Base-by-base conservation (phyloP, 2,888 invertebrate species). In the Xanthorhoe designata region DNA sequence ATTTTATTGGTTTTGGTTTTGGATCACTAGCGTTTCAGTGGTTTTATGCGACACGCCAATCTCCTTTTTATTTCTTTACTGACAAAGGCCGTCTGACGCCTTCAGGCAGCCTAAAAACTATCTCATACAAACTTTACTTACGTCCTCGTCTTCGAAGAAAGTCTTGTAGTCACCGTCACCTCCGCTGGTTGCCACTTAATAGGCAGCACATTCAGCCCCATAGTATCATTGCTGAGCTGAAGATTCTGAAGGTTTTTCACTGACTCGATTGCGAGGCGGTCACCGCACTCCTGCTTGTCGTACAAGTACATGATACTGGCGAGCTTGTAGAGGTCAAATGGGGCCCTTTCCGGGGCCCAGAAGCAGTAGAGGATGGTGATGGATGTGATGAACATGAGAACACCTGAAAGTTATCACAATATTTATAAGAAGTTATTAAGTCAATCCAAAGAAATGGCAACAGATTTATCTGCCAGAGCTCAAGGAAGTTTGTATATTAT, bases 271-370 rank as follows among this genome's bases (percentile, higher is more conserved):
- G 71, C 69, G 1, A 71, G 61, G 1, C 83, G 61, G 1, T 81
- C 75, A 0, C 83, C 84, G 45, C 92, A 92, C 0, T 84, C 84
- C 0, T 78, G 64, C 0, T 81, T 79, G 55, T 92, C 91, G 66
- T 86, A 91, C 1, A 92, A 75, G 61, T 92, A 92, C 90, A 91
- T 91, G 59, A 91, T 84, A 5, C 90, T 84, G 0, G 77, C 75
- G 1, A 92, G 73, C 62, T 87, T 89, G 68, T 86, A 82, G 32
- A 74, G 83, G 61, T 91, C 91, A 1, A 72, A 49, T 0, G 59
- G 61, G 0, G 81, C 68, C 0, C 75, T 15, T 8, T 85, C 79
- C 0, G 90, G 90, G 0, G 70, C 69, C 91, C 90, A 92, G 0
- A 81, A 6, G 64, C 92, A 92, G 5, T 65, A 13, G 1, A 84